Base-by-base conservation (phyloP, 2,797 vertebrate species). In the Danio kyathit region DNA sequence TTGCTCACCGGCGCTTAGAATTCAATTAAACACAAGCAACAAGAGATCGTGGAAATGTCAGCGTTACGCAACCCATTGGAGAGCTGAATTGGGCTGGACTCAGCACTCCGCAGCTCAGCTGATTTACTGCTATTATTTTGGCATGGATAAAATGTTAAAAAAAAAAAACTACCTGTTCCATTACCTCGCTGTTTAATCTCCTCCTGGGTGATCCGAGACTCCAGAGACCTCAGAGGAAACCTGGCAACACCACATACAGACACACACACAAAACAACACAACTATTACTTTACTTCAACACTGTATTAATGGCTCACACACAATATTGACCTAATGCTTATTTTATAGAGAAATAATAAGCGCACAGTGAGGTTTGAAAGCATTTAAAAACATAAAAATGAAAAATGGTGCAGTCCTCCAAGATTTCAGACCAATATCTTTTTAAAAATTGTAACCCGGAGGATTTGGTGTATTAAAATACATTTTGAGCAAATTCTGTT, bases 211-310 rank as follows among this genome's bases (percentile, higher is more conserved):
- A 70, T 41, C 64, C 14, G 7, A 5, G n/a, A 49, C 78, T 76
- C 65, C 59, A 65, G 82, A 72, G 78, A 84, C 29, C 51, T 6
- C 78, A 5, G 10, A 61, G 44, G 65, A 52, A 84, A 65, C 82
- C 73, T 76, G 82, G 82, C 82, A 84, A 80, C 82, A 71, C 43
- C 1, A 19, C 17, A 52, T 6, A 70, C 66, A 52, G 12, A 70
- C 63, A 70, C 0, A 7, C 72, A 38, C 46, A 29, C 59, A 14
- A n/a, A 44, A 43, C 43, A 11, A 6, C 14, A 41, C 57, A 71
- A 71, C 66, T 61, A 43, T 79, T 79, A 6, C 9, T 51, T 61
- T 12, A 79, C 66, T 63, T 63, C 44, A 43, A 52, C 66, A 59
- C 16, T 52, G 66, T 14, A 7, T 43, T 79, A 52, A 41, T 19